Conservation (phyloP, 2,888 invertebrate genomes). For the Parelbella ahira region DNA sequence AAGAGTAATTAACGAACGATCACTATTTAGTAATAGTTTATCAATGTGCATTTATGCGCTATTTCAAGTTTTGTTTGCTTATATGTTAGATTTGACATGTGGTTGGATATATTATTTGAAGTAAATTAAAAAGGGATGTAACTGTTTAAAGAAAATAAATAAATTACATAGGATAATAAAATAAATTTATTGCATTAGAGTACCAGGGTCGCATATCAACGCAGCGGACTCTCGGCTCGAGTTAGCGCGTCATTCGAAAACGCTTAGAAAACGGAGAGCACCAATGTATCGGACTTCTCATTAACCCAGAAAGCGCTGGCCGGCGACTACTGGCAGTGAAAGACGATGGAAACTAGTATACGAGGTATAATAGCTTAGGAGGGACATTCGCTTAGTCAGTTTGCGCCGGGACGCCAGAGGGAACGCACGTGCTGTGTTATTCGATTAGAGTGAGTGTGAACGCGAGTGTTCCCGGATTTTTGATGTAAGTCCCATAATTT, state of each 20-base stretch:
- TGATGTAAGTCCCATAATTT: conserved; percentile 30
- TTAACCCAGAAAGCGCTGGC: conserved; percentile 75
- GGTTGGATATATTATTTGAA: too few relatives aligned
- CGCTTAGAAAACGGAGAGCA: conserved; percentile 69
- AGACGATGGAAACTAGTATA: conserved; percentile 74
- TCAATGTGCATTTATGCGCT: too few relatives aligned
- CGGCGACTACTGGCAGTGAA: conserved; percentile 64
- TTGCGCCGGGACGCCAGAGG: conserved; percentile 31
- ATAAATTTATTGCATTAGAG: conserved; percentile 25
- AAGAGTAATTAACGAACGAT: too few relatives aligned
- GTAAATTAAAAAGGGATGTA: too few relatives aligned
- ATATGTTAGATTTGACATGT: too few relatives aligned
- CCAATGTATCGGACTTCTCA: conserved; percentile 61
- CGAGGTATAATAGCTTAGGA: conserved; percentile 68
- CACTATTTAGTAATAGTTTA: too few relatives aligned
- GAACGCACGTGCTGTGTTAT: conserved; percentile 30
- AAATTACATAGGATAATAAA: conserved; percentile 1
- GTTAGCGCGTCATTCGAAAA: conserved; percentile 64
- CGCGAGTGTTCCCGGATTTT: conserved; percentile 31
- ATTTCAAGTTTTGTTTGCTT: too few relatives aligned
- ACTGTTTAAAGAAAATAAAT: not conserved
- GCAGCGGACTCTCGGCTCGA: conserved; percentile 42
- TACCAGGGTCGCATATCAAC: conserved; percentile 61
- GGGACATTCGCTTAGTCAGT: conserved; percentile 34
- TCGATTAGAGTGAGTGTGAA: conserved; percentile 32